These are phyloP conservation scores for Merluccius polli DNA, from an alignment of 2,797 vertebrate species.

Conservation along the genomic window DNA sequence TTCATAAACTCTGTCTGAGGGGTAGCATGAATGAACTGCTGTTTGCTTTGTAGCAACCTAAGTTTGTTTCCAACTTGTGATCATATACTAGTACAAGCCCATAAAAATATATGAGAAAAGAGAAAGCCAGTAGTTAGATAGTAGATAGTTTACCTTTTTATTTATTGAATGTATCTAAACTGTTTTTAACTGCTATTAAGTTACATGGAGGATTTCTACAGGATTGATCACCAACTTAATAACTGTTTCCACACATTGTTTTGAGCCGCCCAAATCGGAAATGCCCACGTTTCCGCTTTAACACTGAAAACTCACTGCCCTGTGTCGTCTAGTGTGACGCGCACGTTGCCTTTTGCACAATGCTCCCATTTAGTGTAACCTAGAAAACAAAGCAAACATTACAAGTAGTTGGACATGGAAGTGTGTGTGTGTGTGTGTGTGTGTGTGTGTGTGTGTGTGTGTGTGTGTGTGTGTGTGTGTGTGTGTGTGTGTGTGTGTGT, in stretches of 20 bases:
- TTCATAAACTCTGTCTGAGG: no score
- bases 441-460: neutral
- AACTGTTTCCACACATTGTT: neutral
- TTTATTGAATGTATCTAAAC: no score
- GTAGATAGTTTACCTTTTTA: no score
- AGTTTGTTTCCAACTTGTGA: accelerated
- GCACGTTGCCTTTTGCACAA: neutral
- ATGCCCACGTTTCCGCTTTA: neutral
- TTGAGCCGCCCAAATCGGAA: neutral
- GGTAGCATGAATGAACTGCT: no score
- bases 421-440: neutral
- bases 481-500: neutral
- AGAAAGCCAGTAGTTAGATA: neutral
- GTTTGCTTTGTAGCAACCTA: no score
- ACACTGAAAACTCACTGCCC: neutral
- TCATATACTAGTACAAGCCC: neutral
- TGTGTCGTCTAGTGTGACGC: neutral
- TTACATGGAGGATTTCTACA: neutral
- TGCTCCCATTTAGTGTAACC: neutral
- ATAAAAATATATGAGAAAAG: neutral
- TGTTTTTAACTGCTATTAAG: no score
- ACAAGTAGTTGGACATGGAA: neutral
- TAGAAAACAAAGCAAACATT: neutral
- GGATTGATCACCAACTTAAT: neutral
- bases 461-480: neutral